Conservation (phyloP, 1,140 invertebrate species). For the Antheraea mylitta region DNA sequence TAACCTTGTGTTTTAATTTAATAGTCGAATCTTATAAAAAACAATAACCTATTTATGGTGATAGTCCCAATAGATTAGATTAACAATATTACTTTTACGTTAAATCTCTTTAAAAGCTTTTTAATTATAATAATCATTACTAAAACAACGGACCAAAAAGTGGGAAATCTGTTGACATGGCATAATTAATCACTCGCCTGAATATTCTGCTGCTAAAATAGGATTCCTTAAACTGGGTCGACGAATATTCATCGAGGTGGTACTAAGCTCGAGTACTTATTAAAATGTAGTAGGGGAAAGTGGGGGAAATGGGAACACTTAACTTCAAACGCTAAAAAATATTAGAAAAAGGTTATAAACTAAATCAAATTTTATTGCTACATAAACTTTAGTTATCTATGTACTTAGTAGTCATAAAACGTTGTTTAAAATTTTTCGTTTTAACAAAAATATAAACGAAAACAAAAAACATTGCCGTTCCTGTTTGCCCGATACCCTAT, state of each 20-base stretch:
- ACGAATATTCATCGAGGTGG: not conserved
- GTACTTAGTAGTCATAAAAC: too few relatives aligned
- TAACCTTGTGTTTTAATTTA: not conserved
- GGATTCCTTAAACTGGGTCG: slow-evolving; percentile 4
- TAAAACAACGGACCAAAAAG: not conserved
- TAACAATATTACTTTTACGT: not conserved
- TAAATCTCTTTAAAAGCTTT: not conserved
- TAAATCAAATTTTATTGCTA: too few relatives aligned
- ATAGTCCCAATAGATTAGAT: not conserved
- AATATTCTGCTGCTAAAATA: not conserved
- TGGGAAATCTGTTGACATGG: not conserved
- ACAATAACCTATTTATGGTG: not conserved
- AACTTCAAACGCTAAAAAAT: too few relatives aligned
- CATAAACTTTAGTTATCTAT: too few relatives aligned
- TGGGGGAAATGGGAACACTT: too few relatives aligned
- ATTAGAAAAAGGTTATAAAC: too few relatives aligned
- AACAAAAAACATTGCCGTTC: too few relatives aligned
- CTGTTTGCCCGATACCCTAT: too few relatives aligned
- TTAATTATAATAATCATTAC: slow-evolving; percentile 3
- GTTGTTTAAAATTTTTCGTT: too few relatives aligned
- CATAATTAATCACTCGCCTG: slow-evolving; percentile 10
- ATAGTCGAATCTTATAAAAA: not conserved
- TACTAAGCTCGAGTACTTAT: not conserved
- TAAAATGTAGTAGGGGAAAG: not conserved
- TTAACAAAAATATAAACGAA: too few relatives aligned